Evolutionary conservation across 2,113 vertebrate species (phyloP).

Genomic region (Zonotrichia leucophrys): DNA sequence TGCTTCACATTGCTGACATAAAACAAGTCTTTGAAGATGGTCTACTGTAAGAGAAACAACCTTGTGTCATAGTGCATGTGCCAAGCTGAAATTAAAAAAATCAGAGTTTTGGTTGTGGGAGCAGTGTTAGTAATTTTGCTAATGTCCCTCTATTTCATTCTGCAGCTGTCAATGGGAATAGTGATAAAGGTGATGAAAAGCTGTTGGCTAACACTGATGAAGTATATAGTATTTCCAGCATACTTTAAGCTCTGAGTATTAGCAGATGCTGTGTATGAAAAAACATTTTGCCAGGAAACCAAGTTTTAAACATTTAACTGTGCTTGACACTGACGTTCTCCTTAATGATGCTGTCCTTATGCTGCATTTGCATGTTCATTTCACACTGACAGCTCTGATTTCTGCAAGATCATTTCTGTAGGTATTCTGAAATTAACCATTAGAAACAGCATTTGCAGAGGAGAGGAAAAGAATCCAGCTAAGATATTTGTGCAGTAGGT

Average conservation of each 20-base stretch:
- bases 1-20: neutral
- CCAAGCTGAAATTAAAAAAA: neutral
- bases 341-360: neutral
- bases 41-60: neutral
- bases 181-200: neutral
- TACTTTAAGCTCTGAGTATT: neutral
- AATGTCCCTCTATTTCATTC: neutral
- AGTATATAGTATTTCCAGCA: neutral
- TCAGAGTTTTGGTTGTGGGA: neutral
- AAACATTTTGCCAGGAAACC: neutral
- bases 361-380: neutral
- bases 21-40: constrained; percentile 12
- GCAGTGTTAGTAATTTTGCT: neutral
- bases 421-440: neutral
- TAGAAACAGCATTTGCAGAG: neutral
- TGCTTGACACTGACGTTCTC: neutral
- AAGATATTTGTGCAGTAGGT: neutral
- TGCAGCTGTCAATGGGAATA: neutral
- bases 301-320: neutral
- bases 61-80: neutral
- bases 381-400: neutral
- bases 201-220: neutral
- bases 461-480: neutral
- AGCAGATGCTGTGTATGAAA: neutral
- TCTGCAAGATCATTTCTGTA: neutral